Percentiles rank a stretch among this genome's conserved stretches.
These are phyloP conservation scores for Gymnodraco acuticeps DNA, from an alignment of 2,797 vertebrate species.

Conservation along the genomic window DNA sequence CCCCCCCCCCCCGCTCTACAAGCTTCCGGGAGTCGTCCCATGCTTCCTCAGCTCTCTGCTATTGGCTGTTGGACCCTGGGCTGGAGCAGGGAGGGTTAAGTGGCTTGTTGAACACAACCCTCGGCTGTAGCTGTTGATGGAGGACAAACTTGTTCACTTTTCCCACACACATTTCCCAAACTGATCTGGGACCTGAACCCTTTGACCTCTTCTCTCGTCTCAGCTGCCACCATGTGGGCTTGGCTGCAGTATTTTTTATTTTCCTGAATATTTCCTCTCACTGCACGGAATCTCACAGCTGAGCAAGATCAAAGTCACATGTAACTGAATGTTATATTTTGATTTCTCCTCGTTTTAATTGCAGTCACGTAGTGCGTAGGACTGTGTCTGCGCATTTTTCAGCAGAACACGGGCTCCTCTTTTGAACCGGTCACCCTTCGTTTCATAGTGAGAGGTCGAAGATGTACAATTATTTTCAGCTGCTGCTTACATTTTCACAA, in stretches of 20 bases:
- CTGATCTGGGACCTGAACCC: slow-evolving; percentile 22
- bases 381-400: neutral
- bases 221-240: slow-evolving; percentile 28
- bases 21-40: slow-evolving; percentile 35
- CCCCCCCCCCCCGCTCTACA: neutral
- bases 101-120: slow-evolving; percentile 58
- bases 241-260: neutral
- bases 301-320: slow-evolving; percentile 8
- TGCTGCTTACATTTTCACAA: neutral
- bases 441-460: neutral
- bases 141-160: slow-evolving; percentile 30
- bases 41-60: slow-evolving; percentile 50
- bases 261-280: slow-evolving; percentile 27
- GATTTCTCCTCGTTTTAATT: neutral
- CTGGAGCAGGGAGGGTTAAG: slow-evolving; percentile 59
- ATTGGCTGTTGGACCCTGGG: slow-evolving; percentile 31
- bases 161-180: slow-evolving; percentile 39
- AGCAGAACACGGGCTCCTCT: neutral
- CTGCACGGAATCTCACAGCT: slow-evolving; percentile 1
- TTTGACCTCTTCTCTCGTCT: slow-evolving; percentile 1
- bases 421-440: neutral
- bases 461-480: neutral
- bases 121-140: slow-evolving; percentile 40
- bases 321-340: neutral
- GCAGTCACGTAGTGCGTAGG: neutral